phyloP scores from a whole-genome alignment of 1,140 invertebrate genomes.

The Thaumetopoea pityocampa region DNA sequence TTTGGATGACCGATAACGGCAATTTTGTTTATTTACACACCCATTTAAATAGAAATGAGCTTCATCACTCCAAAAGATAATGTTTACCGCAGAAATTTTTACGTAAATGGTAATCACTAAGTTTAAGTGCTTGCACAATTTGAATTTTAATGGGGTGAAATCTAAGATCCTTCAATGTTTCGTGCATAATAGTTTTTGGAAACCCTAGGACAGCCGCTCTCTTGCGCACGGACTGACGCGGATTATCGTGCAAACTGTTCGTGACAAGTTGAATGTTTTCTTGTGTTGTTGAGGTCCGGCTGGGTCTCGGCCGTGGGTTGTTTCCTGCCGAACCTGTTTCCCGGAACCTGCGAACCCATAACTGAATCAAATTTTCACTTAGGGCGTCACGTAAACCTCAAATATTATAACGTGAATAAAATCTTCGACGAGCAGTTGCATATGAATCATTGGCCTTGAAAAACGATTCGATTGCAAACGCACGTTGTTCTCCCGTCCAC shows the following conservation, averaged over 20 bases:
- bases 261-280: constrained; percentile 21
- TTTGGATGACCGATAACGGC: constrained; percentile 27
- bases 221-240: constrained; percentile 15
- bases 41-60: constrained; percentile 13
- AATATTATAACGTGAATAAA: too few species aligned
- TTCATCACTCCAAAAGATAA: constrained; percentile 9
- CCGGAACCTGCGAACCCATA: too few species aligned
- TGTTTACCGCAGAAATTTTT: constrained; percentile 6
- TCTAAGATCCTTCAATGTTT: constrained; percentile 13
- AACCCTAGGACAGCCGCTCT: constrained; percentile 14
- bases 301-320: constrained; percentile 17
- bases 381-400: too few species aligned
- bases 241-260: constrained; percentile 18
- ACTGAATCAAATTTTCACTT: too few species aligned
- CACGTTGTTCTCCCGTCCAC: too few species aligned
- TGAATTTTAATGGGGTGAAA: constrained; percentile 11
- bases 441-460: too few species aligned
- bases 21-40: constrained; percentile 44
- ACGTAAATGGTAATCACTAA: constrained; percentile 3
- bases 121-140: constrained; percentile 2
- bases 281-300: constrained; percentile 11
- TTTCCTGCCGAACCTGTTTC: too few species aligned
- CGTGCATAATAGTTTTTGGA: constrained; percentile 8
- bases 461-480: too few species aligned
- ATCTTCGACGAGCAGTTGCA: too few species aligned